A percentile compares a stretch with the other conserved stretches of the same genome.
These are phyloP conservation scores for Cyanoderma ruficeps DNA, from an alignment of 2,113 vertebrate genomes.

Conservation along the genomic window DNA sequence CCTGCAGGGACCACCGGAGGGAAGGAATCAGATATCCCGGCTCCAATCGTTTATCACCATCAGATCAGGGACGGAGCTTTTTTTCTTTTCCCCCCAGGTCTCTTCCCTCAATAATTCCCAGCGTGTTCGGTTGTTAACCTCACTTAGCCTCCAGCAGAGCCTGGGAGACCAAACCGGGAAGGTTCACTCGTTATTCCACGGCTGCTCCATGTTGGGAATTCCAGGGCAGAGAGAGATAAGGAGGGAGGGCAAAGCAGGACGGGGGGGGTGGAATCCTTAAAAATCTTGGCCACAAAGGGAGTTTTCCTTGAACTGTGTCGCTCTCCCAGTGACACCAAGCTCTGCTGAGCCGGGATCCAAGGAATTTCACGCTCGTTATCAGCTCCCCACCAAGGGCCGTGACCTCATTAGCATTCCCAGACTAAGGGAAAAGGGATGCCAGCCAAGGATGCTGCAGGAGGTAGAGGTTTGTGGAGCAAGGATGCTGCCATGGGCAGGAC, in stretches of 20 bases:
- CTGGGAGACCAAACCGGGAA: slow-evolving; percentile 14
- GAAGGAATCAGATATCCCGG: slow-evolving; percentile 50
- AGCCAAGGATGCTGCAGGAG: not conserved
- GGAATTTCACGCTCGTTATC: not conserved
- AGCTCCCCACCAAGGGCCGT: not conserved
- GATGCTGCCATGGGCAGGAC: not conserved
- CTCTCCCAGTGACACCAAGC: not conserved
- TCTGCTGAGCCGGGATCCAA: not conserved
- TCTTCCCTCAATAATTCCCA: slow-evolving; percentile 15
- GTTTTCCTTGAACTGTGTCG: not conserved
- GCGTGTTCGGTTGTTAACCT: slow-evolving; percentile 71
- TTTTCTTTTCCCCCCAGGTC: not conserved
- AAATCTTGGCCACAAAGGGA: not conserved
- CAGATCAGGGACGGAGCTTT: slow-evolving; percentile 32
- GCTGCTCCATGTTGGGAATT: not conserved
- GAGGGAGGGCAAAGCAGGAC: not conserved
- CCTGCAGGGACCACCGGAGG: slow-evolving; percentile 22
- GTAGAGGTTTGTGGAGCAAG: not conserved
- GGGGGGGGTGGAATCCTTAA: not conserved
- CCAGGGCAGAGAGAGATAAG: not conserved
- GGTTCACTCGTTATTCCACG: not conserved
- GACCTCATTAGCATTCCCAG: not conserved
- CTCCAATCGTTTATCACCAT: slow-evolving; percentile 64
- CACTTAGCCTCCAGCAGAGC: slow-evolving; percentile 67
- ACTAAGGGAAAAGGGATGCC: not conserved